A percentile compares a stretch with the other conserved stretches of the same genome.
Evolutionary conservation across 2,888 invertebrate species (phyloP).

Genomic region (Latrodectus elegans): DNA sequence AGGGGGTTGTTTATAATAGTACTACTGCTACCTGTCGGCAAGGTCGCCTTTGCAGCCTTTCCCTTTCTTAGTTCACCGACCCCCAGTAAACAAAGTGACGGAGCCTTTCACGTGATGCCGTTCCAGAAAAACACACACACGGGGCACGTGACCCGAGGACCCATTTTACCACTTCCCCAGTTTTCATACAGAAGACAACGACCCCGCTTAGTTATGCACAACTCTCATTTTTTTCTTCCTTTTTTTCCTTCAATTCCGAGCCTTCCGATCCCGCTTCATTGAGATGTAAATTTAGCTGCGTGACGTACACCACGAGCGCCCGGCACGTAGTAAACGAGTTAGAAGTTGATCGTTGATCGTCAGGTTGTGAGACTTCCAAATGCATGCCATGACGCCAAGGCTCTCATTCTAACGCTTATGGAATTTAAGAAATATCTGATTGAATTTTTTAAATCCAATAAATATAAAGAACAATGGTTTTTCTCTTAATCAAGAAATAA

Average conservation of each 20-base stretch:
- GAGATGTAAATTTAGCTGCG: constrained; percentile 57
- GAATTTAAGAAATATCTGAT: too few species aligned
- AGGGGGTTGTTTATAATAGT: constrained; percentile 34
- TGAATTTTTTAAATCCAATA: too few species aligned
- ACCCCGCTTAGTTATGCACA: constrained; percentile 34
- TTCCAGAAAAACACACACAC: constrained; percentile 39
- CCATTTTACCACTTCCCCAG: constrained; percentile 67
- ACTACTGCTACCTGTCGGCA: constrained; percentile 59
- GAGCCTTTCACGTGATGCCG: constrained; percentile 57
- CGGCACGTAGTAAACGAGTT: background rate
- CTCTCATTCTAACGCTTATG: too few species aligned
- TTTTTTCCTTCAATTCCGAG: constrained; percentile 7
- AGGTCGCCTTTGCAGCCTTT: constrained; percentile 63
- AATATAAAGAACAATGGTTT: too few species aligned
- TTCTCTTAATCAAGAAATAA: too few species aligned
- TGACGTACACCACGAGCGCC: background rate
- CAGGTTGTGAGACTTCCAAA: too few species aligned
- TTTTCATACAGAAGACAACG: constrained; percentile 49
- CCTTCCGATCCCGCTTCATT: constrained; percentile 1
- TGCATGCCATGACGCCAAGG: too few species aligned
- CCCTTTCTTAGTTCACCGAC: constrained; percentile 68
- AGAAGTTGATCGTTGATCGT: too few species aligned
- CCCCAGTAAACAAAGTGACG: constrained; percentile 61
- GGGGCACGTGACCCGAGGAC: constrained; percentile 68
- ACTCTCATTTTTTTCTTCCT: constrained; percentile 34